Evolutionary conservation across 1,140 invertebrate species (phyloP).

Genomic region (Liolophura sinensis): DNA sequence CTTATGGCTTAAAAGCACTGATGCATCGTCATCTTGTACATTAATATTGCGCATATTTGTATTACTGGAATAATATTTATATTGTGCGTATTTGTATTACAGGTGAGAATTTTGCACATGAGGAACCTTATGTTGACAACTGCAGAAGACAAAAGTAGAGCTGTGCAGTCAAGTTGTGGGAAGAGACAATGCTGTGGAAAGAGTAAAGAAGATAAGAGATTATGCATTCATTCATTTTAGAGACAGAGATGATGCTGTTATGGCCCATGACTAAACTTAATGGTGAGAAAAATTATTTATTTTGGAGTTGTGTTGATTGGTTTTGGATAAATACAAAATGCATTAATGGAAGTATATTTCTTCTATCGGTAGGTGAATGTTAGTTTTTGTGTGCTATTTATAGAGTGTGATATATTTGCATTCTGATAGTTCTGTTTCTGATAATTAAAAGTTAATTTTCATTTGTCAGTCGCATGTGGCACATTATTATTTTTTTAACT

Average conservation of each 20-base stretch:
- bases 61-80: slow-evolving; percentile 9
- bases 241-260: slow-evolving; percentile 59
- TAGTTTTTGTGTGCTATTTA: no score
- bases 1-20: no score
- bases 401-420: no score
- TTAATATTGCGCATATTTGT: neutral
- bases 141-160: slow-evolving; percentile 60
- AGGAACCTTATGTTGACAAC: slow-evolving; percentile 64
- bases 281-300: slow-evolving; percentile 39
- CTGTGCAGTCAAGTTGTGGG: slow-evolving; percentile 36
- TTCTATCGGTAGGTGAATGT: no score
- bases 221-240: slow-evolving; percentile 65
- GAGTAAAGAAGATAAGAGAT: slow-evolving; percentile 63
- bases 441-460: no score
- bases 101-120: slow-evolving; percentile 66
- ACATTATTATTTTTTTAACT: no score
- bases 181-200: slow-evolving; percentile 56
- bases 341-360: no score
- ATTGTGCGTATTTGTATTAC: slow-evolving; percentile 22
- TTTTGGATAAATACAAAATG: no score
- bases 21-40: no score
- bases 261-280: slow-evolving; percentile 56
- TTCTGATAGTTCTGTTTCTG: no score
- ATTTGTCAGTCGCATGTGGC: no score
- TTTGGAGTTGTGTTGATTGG: no score